Evolutionary conservation across 2,113 vertebrate species (phyloP).

Genomic region (Ia io): DNA sequence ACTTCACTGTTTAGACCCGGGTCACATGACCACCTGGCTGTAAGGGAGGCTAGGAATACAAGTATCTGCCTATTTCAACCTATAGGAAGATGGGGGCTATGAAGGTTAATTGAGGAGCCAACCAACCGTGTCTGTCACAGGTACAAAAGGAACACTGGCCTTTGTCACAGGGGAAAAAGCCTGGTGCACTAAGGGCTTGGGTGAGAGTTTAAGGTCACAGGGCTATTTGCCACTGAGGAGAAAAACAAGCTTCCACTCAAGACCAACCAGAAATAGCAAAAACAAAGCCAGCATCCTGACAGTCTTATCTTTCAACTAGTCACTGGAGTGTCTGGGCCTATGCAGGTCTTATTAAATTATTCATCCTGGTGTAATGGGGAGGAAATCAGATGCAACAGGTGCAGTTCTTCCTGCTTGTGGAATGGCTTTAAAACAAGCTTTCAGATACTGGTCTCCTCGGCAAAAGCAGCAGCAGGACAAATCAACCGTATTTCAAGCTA

Average conservation of each 20-base stretch:
- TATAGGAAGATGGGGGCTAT: not conserved
- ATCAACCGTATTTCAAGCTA: conserved; percentile 81
- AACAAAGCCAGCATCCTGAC: not conserved
- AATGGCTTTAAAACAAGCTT: conserved; percentile 75
- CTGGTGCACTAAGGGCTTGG: not conserved
- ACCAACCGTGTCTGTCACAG: not conserved
- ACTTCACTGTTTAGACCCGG: not conserved
- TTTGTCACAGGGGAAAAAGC: not conserved
- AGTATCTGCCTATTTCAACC: not conserved
- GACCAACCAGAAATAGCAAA: conserved; percentile 7
- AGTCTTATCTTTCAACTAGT: conserved; percentile 46
- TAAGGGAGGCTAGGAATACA: not conserved
- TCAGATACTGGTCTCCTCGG: conserved; percentile 68
- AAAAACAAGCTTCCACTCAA: not conserved
- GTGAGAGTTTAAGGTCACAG: not conserved
- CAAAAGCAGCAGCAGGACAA: conserved; percentile 78
- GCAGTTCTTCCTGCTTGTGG: conserved; percentile 76
- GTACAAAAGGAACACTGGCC: not conserved
- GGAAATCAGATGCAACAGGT: conserved; percentile 79
- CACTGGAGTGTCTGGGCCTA: conserved; percentile 54
- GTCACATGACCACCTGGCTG: not conserved
- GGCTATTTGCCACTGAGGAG: not conserved
- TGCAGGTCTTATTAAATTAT: conserved; percentile 80
- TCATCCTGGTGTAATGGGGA: conserved; percentile 80
- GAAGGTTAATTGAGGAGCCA: not conserved